These are phyloP conservation scores for Phalloptychus januarius DNA, from an alignment of 2,797 vertebrate genomes.

Conservation along the genomic window DNA sequence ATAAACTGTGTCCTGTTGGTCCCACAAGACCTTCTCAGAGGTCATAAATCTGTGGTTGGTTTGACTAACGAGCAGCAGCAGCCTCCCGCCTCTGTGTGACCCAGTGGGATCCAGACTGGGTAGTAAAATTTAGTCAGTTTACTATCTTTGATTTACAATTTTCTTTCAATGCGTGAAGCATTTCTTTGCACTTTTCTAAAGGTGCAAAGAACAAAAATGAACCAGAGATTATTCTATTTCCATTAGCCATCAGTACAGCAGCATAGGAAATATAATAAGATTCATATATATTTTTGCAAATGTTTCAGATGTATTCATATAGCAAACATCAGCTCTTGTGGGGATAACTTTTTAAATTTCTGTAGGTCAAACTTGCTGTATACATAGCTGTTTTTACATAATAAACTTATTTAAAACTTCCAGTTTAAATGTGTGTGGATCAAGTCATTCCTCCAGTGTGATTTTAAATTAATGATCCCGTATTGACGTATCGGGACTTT, in stretches of 20 bases:
- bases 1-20: constrained; percentile 44
- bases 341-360: not conserved
- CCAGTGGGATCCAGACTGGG: constrained; percentile 29
- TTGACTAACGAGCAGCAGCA: constrained; percentile 16
- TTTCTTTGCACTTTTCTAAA: constrained; percentile 3
- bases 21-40: constrained; percentile 31
- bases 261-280: not conserved
- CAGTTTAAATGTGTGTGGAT: constrained; percentile 11
- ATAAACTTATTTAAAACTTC: constrained; percentile 32
- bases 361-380: not conserved
- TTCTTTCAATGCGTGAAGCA: not conserved
- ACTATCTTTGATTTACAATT: not conserved
- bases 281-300: not conserved
- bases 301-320: not conserved
- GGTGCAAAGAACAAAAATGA: not conserved
- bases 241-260: not conserved
- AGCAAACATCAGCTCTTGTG: not conserved
- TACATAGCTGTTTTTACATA: constrained; percentile 10
- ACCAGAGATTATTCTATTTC: not conserved
- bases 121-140: constrained; percentile 11
- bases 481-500: constrained; percentile 58
- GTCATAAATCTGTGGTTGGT: constrained; percentile 34
- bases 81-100: constrained; percentile 38
- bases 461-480: constrained; percentile 73
- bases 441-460: constrained; percentile 41